These are phyloP conservation scores for Falcaria lacertinaria DNA, from an alignment of 2,888 invertebrate species.

Conservation along the genomic window DNA sequence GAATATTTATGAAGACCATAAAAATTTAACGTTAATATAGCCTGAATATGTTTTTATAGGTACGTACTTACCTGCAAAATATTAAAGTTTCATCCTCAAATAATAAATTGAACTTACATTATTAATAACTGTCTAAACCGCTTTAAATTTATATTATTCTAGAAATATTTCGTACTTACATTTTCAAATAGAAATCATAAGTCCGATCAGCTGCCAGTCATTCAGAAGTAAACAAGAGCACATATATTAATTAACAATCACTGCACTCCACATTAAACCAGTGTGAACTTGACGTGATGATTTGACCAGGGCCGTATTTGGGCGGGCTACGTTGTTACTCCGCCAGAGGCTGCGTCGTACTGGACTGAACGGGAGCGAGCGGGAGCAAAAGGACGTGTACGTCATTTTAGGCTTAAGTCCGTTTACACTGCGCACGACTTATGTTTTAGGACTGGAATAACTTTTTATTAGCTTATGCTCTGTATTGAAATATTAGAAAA, in stretches of 20 bases:
- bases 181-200: slow-evolving; percentile 33
- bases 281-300: slow-evolving; percentile 15
- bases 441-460: slow-evolving; percentile 6
- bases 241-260: slow-evolving; percentile 46
- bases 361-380: slow-evolving; percentile 50
- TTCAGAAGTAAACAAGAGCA: slow-evolving; percentile 26
- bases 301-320: slow-evolving; percentile 14
- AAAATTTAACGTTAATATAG: too few relatives aligned
- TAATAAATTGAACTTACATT: too few relatives aligned
- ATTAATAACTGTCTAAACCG: too few relatives aligned
- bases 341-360: slow-evolving; percentile 68
- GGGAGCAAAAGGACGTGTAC: slow-evolving; percentile 51
- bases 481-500: too few relatives aligned
- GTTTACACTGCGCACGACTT: slow-evolving; percentile 44
- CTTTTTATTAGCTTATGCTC: too few relatives aligned
- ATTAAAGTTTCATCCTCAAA: too few relatives aligned
- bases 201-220: slow-evolving; percentile 23
- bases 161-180: too few relatives aligned
- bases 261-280: slow-evolving; percentile 63
- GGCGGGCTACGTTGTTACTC: slow-evolving; percentile 35
- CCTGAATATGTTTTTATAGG: too few relatives aligned
- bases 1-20: too few relatives aligned
- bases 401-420: slow-evolving; percentile 34
- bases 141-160: too few relatives aligned
- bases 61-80: too few relatives aligned